Conservation (phyloP, 1,140 invertebrate species). For the Meloidogyne floridensis region DNA sequence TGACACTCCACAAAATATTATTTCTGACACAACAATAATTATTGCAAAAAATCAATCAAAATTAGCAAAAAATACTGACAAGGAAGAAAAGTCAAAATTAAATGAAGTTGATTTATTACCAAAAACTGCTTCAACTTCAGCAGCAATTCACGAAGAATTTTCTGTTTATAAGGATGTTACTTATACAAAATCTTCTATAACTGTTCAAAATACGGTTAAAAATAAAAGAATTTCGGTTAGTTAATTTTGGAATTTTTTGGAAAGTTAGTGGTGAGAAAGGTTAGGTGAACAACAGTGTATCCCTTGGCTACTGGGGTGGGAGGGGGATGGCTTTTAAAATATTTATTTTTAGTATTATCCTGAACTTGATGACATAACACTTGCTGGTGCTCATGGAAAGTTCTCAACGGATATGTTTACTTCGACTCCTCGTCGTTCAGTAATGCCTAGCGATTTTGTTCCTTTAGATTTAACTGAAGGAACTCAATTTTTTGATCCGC, state of each 20-base stretch:
- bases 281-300: too few relatives aligned
- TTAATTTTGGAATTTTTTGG: neutral
- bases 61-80: too few relatives aligned
- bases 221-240: neutral
- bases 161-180: neutral
- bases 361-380: slow-evolving; percentile 25
- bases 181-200: neutral
- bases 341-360: too few relatives aligned
- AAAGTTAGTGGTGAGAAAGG: too few relatives aligned
- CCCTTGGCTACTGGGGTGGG: too few relatives aligned
- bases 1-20: neutral
- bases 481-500: slow-evolving; percentile 14
- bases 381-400: slow-evolving; percentile 34
- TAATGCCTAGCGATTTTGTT: slow-evolving; percentile 13
- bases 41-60: too few relatives aligned
- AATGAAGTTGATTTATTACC: too few relatives aligned
- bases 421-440: slow-evolving; percentile 31
- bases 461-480: slow-evolving; percentile 8
- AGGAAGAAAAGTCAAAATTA: too few relatives aligned
- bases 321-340: too few relatives aligned
- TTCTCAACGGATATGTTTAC: slow-evolving; percentile 21
- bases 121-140: too few relatives aligned
- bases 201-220: neutral
- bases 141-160: neutral
- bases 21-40: too few relatives aligned